These are phyloP conservation scores for Neostethus bicornis DNA, from an alignment of 2,797 vertebrate genomes.

Conservation along the genomic window DNA sequence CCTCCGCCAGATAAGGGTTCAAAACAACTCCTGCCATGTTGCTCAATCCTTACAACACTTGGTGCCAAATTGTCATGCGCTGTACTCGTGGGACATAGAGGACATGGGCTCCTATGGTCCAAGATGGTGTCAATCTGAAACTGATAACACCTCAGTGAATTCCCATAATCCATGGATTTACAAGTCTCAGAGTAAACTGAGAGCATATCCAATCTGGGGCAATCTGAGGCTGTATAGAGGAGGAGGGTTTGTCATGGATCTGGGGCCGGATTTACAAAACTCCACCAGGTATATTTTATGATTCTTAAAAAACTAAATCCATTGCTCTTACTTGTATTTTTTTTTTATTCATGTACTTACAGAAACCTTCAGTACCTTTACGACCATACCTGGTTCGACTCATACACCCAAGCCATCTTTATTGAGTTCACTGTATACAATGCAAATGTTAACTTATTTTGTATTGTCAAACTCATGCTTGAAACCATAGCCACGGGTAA, in stretches of 20 bases:
- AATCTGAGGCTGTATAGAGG: constrained; percentile 86
- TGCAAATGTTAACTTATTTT: constrained; percentile 95
- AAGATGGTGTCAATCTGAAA: constrained; percentile 79
- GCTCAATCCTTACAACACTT: constrained; percentile 70
- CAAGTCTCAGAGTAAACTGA: constrained; percentile 83
- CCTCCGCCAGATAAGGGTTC: constrained; percentile 91
- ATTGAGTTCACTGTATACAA: constrained; percentile 97
- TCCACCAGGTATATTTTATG: constrained; percentile 81
- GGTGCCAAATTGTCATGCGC: constrained; percentile 77
- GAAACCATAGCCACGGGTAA: constrained; percentile 90
- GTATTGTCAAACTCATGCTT: constrained; percentile 87
- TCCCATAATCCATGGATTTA: constrained; percentile 84
- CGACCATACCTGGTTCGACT: constrained; percentile 89
- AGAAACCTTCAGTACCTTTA: constrained; percentile 89
- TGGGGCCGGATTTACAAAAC: constrained; percentile 83
- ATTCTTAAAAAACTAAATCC: not conserved
- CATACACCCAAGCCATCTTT: constrained; percentile 90
- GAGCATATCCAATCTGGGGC: constrained; percentile 86
- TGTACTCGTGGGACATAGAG: constrained; percentile 88
- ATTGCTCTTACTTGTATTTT: not conserved
- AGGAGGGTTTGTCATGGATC: constrained; percentile 88
- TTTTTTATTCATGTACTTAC: constrained; percentile 18
- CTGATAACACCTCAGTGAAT: constrained; percentile 59
- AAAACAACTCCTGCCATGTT: constrained; percentile 79
- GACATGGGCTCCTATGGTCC: constrained; percentile 84